Percentiles rank a stretch among this genome's conserved stretches.
Evolutionary conservation across 2,888 invertebrate genomes (phyloP).

Genomic region (Dorcus parallelipipedus): DNA sequence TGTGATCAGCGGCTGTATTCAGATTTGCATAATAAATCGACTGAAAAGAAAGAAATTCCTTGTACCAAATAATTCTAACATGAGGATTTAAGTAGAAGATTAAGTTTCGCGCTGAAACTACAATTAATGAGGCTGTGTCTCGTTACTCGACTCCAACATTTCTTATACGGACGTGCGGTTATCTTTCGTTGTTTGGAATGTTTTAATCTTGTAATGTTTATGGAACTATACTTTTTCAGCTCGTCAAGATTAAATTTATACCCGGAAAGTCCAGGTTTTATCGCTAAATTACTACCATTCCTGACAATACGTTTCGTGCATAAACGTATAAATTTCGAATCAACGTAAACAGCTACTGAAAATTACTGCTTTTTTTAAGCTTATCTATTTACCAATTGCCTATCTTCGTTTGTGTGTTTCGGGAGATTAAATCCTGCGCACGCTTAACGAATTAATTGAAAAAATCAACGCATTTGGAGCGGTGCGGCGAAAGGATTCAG

Average conservation of each 20-base stretch:
- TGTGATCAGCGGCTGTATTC: neutral
- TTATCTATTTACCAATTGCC: too few species aligned
- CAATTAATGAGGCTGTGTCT: slow-evolving; percentile 22
- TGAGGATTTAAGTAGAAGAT: slow-evolving; percentile 19
- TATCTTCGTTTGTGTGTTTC: too few species aligned
- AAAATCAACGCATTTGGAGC: too few species aligned
- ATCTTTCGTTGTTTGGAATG: slow-evolving; percentile 18
- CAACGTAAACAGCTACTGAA: too few species aligned
- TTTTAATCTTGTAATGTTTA: slow-evolving; percentile 15
- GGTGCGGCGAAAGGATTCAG: too few species aligned
- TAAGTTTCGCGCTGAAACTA: slow-evolving; percentile 24
- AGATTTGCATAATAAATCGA: neutral
- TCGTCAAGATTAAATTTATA: slow-evolving; percentile 10
- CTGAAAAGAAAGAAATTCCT: slow-evolving; percentile 16
- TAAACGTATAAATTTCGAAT: too few species aligned
- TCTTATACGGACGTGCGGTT: slow-evolving; percentile 15
- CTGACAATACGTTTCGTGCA: too few species aligned
- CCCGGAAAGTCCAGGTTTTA: slow-evolving; percentile 9
- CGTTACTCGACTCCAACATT: slow-evolving; percentile 11
- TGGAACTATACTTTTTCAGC: slow-evolving; percentile 8
- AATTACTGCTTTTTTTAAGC: too few species aligned
- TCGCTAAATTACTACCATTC: neutral
- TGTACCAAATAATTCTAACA: slow-evolving; percentile 19
- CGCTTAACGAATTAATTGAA: too few species aligned
- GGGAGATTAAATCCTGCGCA: too few species aligned